These are phyloP conservation scores for human DNA, from an alignment of 2,113 vertebrate genomes.

Conservation along the genomic window GRCh38 chr12:15883501-15884000, in stretches of 20 bases:
- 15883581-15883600: constrained; percentile 99
- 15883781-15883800: background rate
- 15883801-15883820: background rate
- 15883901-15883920: background rate
- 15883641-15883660: constrained; percentile 97
- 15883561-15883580: constrained; percentile 99
- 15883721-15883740: background rate
- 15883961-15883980: background rate
- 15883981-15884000: background rate
- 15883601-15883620: constrained; percentile 99
- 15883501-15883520: background rate
- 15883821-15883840: background rate
- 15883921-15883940: background rate
- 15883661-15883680: constrained; percentile 99
- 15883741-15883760: background rate
- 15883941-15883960: background rate
- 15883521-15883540: constrained; percentile 78
- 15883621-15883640: constrained; percentile 97
- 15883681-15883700: constrained; percentile 69
- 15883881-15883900: background rate
- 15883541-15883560: constrained; percentile 99
- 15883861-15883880: background rate
- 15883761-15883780: background rate
- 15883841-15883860: background rate
- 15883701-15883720: background rate